These are phyloP conservation scores for Ips nitidus DNA, from an alignment of 1,140 invertebrate species.

Conservation along the genomic window DNA sequence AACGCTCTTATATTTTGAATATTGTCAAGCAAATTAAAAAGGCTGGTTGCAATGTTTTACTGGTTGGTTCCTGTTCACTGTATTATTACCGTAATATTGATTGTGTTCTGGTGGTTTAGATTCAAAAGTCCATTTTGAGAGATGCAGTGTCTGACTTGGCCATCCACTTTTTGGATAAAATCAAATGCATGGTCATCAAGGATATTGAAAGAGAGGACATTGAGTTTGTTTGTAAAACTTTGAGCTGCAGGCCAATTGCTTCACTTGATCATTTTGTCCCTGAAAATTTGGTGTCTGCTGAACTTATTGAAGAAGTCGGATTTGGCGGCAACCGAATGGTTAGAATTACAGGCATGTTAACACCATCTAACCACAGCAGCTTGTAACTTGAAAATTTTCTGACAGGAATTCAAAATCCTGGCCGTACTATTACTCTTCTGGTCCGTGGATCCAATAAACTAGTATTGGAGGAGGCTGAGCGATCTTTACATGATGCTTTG, in stretches of 20 bases:
- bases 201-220: conserved; percentile 98
- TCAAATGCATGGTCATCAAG: conserved; percentile 98
- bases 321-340: conserved; percentile 91
- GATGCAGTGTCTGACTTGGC: conserved; percentile 97
- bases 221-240: conserved; percentile 94
- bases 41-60: conserved; percentile 94
- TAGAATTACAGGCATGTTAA: conserved; percentile 64
- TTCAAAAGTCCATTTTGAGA: conserved; percentile 96
- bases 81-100: background rate
- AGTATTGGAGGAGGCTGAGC: conserved; percentile 91
- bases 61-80: conserved; percentile 61
- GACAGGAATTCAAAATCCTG: conserved; percentile 80
- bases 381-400: conserved; percentile 13
- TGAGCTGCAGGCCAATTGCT: conserved; percentile 95
- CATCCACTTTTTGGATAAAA: conserved; percentile 97
- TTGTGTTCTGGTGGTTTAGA: conserved; percentile 32
- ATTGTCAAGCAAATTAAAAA: conserved; percentile 99
- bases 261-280: conserved; percentile 95
- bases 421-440: conserved; percentile 90
- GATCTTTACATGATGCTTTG: conserved; percentile 97
- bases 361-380: background rate
- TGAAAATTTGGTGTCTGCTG: conserved; percentile 89
- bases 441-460: conserved; percentile 97
- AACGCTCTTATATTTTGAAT: conserved; percentile 96
- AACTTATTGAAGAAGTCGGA: conserved; percentile 92